Evolutionary conservation across 2,113 vertebrate genomes (phyloP).

Genomic region (Otis tarda): DNA sequence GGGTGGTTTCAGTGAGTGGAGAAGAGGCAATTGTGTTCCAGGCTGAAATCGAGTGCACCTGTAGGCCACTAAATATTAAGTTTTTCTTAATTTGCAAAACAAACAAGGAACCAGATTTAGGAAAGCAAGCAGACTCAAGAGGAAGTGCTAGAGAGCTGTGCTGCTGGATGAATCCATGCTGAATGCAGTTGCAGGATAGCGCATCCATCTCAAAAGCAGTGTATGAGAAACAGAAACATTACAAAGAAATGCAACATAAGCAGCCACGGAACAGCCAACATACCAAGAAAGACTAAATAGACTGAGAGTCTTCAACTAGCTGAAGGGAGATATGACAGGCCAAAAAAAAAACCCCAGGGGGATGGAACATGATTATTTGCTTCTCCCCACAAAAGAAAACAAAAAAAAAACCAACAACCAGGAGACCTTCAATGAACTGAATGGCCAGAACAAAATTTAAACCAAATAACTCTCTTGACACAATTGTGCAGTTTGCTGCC

Average conservation of each 20-base stretch:
- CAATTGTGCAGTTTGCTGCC: not conserved
- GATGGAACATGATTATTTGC: not conserved
- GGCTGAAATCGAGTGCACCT: not conserved
- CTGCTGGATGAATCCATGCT: not conserved
- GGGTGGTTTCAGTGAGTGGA: not conserved
- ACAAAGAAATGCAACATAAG: not conserved
- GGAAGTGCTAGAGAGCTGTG: not conserved
- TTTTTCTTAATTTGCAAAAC: not conserved
- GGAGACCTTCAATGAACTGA: not conserved
- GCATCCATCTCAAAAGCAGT: not conserved
- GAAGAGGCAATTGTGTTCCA: not conserved
- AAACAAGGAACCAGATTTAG: not conserved
- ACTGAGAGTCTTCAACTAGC: not conserved
- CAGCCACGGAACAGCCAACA: not conserved
- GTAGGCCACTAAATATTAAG: not conserved
- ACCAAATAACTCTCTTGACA: not conserved
- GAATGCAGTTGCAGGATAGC: not conserved
- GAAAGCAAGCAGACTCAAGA: not conserved
- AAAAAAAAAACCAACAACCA: too few relatives aligned
- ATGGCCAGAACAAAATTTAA: not conserved
- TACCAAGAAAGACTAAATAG: not conserved
- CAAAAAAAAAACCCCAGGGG: not conserved
- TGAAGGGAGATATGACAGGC: not conserved
- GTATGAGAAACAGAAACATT: not conserved
- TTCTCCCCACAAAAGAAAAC: not conserved